phyloP scores from a whole-genome alignment of 2,113 vertebrate genomes.

The Sapayoa aenigma region DNA sequence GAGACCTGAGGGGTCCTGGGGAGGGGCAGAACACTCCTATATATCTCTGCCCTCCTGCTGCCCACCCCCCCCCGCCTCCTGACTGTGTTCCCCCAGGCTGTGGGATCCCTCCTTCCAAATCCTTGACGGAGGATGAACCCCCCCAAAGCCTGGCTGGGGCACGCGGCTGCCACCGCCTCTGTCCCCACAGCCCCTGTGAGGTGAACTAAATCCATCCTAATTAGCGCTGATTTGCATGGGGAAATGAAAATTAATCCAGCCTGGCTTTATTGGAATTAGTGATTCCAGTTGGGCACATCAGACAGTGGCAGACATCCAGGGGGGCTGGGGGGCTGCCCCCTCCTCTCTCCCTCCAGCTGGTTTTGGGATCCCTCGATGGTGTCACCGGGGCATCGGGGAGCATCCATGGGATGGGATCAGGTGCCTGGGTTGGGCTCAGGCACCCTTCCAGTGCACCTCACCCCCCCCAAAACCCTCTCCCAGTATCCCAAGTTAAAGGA shows the following conservation, averaged over 20 bases:
- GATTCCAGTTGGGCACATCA: constrained; percentile 21
- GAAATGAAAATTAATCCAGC: constrained; percentile 63
- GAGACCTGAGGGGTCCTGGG: neutral
- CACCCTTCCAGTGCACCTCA: neutral
- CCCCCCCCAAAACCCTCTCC: neutral
- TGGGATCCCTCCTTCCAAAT: neutral
- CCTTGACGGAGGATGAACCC: neutral
- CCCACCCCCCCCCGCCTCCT: neutral
- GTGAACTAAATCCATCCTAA: constrained; percentile 74
- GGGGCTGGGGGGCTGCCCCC: neutral
- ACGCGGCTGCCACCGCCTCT: neutral
- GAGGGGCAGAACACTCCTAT: neutral
- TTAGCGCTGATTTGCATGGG: constrained; percentile 67
- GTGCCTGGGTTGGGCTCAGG: neutral
- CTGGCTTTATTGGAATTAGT: constrained; percentile 30
- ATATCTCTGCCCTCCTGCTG: neutral
- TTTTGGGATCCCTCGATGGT: neutral
- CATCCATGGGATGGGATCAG: neutral
- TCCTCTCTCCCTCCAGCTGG: neutral
- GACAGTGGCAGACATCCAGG: neutral
- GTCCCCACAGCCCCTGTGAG: constrained; percentile 51
- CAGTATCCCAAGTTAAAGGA: neutral
- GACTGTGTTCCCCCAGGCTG: neutral
- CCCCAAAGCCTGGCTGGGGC: constrained; percentile 11
- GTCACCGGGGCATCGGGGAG: neutral